A percentile compares a stretch with the other conserved stretches of the same genome.
These are phyloP conservation scores for Drosophila fungiperda DNA, from an alignment of 2,888 invertebrate species.

Conservation along the genomic window DNA sequence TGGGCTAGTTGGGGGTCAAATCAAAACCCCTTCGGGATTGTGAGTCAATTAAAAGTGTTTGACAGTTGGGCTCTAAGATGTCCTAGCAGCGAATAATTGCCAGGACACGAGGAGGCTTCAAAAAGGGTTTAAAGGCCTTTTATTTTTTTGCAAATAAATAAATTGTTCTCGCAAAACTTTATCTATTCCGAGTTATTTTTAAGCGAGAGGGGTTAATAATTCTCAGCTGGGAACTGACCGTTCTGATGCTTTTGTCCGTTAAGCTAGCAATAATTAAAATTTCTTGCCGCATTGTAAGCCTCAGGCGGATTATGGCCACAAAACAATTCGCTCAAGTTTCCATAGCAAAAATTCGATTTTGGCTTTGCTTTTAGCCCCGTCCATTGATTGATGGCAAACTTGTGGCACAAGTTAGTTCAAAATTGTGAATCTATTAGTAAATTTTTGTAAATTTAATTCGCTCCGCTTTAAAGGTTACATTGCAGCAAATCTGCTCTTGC, in stretches of 20 bases:
- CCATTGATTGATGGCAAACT: conserved; percentile 72
- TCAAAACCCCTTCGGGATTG: conserved; percentile 51
- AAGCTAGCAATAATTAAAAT: conserved; percentile 78
- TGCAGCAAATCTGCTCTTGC: conserved; percentile 34
- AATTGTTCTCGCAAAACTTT: conserved; percentile 67
- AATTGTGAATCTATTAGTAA: background rate
- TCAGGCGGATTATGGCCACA: conserved; percentile 58
- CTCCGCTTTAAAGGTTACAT: conserved; percentile 53
- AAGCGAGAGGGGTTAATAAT: background rate
- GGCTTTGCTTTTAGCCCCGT: conserved; percentile 47
- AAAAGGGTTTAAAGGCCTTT: background rate
- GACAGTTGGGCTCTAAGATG: conserved; percentile 59
- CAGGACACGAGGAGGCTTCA: conserved; percentile 49
- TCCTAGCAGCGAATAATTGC: conserved; percentile 53
- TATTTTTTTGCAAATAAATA: conserved; percentile 65
- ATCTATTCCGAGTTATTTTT: conserved; percentile 42
- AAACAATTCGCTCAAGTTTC: conserved; percentile 36
- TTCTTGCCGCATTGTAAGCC: conserved; percentile 67
- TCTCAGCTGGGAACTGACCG: conserved; percentile 53
- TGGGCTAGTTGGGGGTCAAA: background rate
- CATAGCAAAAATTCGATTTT: conserved; percentile 36
- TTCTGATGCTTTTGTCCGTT: conserved; percentile 61
- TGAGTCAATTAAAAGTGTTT: conserved; percentile 78
- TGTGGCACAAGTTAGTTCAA: conserved; percentile 37
- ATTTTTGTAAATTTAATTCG: conserved; percentile 41